Conservation (phyloP, 92 coral and sea anemone genomes). For the Muricea muricata region DNA sequence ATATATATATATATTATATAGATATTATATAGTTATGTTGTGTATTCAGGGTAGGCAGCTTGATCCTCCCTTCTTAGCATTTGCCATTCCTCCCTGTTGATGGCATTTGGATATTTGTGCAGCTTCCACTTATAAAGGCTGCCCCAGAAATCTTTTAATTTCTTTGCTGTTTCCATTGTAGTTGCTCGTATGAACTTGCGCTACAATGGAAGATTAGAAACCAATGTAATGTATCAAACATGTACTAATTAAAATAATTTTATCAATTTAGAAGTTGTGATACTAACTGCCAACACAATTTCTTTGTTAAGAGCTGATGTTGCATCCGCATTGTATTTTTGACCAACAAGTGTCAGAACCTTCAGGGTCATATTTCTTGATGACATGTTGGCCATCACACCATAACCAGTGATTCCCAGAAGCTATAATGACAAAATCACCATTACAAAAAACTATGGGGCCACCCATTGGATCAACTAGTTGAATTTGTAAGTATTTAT, state of each 20-base stretch:
- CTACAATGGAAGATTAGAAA: neutral
- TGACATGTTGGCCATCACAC: neutral
- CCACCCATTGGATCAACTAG: too few species aligned
- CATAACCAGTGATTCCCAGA: slow-evolving; percentile 7
- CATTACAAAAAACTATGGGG: too few species aligned
- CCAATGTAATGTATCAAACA: neutral
- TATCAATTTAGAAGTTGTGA: neutral
- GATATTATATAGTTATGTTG: too few species aligned
- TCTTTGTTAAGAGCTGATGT: slow-evolving; percentile 6
- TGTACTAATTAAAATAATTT: too few species aligned
- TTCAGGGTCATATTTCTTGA: neutral
- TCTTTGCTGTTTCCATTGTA: neutral
- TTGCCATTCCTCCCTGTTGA: slow-evolving; percentile 7
- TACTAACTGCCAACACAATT: slow-evolving; percentile 22
- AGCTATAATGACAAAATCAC: neutral
- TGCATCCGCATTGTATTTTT: neutral
- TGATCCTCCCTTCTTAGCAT: neutral
- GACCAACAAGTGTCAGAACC: neutral
- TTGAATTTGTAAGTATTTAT: too few species aligned
- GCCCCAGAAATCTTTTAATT: slow-evolving; percentile 9
- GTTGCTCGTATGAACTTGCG: slow-evolving; percentile 12
- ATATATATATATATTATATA: too few species aligned
- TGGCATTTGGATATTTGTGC: neutral
- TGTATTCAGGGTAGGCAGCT: neutral
- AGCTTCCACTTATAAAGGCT: neutral